phyloP scores from a whole-genome alignment of 92 coral and sea anemone genomes.

The Epizoanthus fatuus region DNA sequence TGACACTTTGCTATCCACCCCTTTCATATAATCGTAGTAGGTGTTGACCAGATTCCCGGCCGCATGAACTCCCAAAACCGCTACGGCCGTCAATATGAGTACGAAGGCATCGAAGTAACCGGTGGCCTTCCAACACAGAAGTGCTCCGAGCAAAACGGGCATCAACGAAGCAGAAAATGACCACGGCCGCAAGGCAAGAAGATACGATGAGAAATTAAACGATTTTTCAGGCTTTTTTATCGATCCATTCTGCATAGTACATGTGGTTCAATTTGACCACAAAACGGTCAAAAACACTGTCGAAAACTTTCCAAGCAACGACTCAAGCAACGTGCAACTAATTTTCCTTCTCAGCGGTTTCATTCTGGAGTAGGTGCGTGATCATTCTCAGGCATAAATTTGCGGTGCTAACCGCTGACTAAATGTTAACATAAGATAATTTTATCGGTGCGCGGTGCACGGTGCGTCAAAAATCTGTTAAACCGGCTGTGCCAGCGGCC shows the following conservation, averaged over 20 bases:
- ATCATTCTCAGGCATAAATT: neutral
- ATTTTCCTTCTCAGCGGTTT: neutral
- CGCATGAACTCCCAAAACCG: conserved; percentile 97
- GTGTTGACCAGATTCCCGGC: conserved; percentile 98
- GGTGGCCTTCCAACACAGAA: conserved; percentile 92
- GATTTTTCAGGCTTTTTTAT: conserved; percentile 34
- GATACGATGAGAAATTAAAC: conserved; percentile 79
- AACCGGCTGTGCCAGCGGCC: too few species aligned
- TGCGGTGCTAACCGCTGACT: neutral
- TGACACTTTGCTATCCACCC: conserved; percentile 95
- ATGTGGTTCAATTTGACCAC: neutral
- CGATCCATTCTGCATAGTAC: conserved; percentile 32
- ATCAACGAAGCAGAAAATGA: conserved; percentile 94
- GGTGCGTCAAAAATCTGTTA: too few species aligned
- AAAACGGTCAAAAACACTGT: too few species aligned
- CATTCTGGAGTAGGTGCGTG: neutral
- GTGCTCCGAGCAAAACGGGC: conserved; percentile 95
- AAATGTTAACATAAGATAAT: too few species aligned
- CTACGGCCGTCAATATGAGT: conserved; percentile 71
- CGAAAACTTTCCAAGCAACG: too few species aligned
- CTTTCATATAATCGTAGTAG: conserved; percentile 94
- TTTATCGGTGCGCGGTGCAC: too few species aligned
- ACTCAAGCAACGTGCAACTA: neutral
- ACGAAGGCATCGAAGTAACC: conserved; percentile 72
- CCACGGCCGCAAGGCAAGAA: conserved; percentile 97